Evolutionary conservation across 2,797 vertebrate species (phyloP), one percentile per base, ranked within the genome.

Genomic region (Acanthurus lineatus): DNA sequence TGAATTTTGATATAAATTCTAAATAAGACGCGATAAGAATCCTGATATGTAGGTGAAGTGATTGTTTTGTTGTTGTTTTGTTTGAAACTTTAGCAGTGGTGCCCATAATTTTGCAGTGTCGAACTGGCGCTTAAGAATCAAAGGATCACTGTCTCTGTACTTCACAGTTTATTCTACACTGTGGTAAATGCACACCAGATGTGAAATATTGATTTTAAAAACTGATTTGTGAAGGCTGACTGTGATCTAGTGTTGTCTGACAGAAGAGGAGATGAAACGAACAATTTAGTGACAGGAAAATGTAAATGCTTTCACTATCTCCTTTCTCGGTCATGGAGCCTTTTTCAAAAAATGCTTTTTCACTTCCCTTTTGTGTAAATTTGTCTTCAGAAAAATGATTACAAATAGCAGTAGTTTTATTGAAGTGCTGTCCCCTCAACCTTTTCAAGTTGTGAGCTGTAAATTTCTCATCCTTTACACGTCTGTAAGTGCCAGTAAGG

Each of bases 381-480:
- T 53, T 73, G 53, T 67, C 57, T 63, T 74, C 14, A 45, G 17
- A 61, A 62, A 75, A 32, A 19, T 72, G 61, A 67, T 80, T 81
- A 61, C 69, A 45, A 84, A 58, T 63, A 73, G 51, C 52, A 25
- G 38, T 40, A 48, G 49, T 77, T 81, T 83, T 65, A 51, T 17
- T 38, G 60, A 53, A 71, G 54, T 44, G 45, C 44, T 11, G 40
- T 60, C 74, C 32, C 59, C 56, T 79, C 49, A 57, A 71, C 69
- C 53, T 65, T 60, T 57, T 51, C 7, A 48, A 54, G 66, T 69
- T 22, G 47, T 20, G 40, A 73, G 53, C 70, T 67, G 12, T 32
- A 72, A 86, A 67, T 64, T 56, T 68, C 77, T 81, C 28, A 54
- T 82, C 59, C 69, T 76, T 88, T 77, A 73, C 70, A 73, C 17